Base-by-base conservation (phyloP, 2,888 invertebrate genomes). In the Amphipyra berbera region DNA sequence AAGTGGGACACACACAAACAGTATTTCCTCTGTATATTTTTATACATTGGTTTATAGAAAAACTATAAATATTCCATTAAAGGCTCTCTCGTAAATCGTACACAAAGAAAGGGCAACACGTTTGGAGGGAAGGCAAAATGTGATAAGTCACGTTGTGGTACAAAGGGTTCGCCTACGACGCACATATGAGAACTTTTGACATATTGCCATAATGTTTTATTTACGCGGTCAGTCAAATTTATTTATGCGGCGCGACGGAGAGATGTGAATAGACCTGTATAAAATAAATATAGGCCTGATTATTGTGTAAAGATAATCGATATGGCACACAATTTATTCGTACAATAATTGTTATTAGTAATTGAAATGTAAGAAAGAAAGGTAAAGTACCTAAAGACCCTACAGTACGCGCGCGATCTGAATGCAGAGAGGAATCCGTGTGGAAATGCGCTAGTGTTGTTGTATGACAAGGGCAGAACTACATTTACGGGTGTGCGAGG, bases 141-240 rank as follows among this genome's bases (percentile, higher is more conserved):
- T 82, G 88, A 89, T 88, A 88, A 89, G 88, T 88, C 89, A 88
- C 86, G 85, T 65, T 70, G 73, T 69, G 62, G 59, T 65, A 77
- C 81, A 78, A 80, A 84, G 73, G 81, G 78, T n/a, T n/a, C 59
- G 40, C 59, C 65, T 61, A 64, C 68, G 6, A 48, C 47, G 50
- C 67, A 68, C 68, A 60, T 70, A 77, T 68, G 66, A 65, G 66
- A 75, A 74, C 71, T 81, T 80, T 76, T 80, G 78, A 81, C 74
- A 69, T 79, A 81, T 80, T 56, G 65, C 55, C 27, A 14, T 56
- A 47, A 66, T 71, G 55, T 76, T 74, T 71, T 73, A 61, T n/a
- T n/a, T 66, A 64, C 27, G 13, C 48, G 61, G 50, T 53, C 61
- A 58, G 69, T 65, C 61, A 67, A 65, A 45, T 63, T 63, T 73